Conservation (phyloP, 1,140 invertebrate species). For the Macrostomum lignano region DNA sequence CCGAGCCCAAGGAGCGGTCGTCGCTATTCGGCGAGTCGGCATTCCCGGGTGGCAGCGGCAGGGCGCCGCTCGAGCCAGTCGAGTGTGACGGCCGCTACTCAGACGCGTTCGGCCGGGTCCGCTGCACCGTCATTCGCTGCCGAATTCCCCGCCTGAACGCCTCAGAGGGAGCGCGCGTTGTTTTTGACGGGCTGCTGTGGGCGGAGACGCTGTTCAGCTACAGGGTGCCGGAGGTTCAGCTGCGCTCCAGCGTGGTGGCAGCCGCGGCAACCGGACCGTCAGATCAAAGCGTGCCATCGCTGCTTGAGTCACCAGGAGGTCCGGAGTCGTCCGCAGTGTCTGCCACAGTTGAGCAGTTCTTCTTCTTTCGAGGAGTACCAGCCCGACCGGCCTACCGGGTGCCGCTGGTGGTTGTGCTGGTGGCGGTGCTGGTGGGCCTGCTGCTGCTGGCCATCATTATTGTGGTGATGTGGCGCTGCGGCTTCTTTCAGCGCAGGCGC, state of each 20-base stretch:
- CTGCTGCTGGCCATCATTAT: constrained; percentile 6
- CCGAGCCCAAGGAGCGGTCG: too few relatives aligned
- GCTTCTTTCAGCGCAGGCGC: constrained; percentile 7
- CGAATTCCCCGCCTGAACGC: neutral
- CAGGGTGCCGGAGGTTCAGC: constrained; percentile 1
- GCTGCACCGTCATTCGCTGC: neutral
- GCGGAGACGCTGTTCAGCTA: constrained; percentile 3
- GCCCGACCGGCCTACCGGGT: neutral
- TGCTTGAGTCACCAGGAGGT: neutral
- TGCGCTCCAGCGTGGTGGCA: too few relatives aligned
- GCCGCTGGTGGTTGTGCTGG: constrained; percentile 4
- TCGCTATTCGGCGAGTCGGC: too few relatives aligned
- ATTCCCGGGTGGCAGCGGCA: too few relatives aligned
- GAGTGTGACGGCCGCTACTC: too few relatives aligned
- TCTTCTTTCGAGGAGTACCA: constrained; percentile 4
- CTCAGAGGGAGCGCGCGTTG: neutral
- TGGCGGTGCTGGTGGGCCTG: constrained; percentile 5
- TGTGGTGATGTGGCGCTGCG: constrained; percentile 7
- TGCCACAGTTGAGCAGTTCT: constrained; percentile 1
- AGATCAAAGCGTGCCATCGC: too few relatives aligned
- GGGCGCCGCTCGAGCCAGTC: too few relatives aligned
- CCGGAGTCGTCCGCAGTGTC: too few relatives aligned
- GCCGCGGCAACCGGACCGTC: too few relatives aligned
- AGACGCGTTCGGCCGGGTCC: neutral
- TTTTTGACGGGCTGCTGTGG: constrained; percentile 2